These are phyloP conservation scores for Atrina japonica DNA, from an alignment of 2,888 invertebrate genomes.

Conservation along the genomic window DNA sequence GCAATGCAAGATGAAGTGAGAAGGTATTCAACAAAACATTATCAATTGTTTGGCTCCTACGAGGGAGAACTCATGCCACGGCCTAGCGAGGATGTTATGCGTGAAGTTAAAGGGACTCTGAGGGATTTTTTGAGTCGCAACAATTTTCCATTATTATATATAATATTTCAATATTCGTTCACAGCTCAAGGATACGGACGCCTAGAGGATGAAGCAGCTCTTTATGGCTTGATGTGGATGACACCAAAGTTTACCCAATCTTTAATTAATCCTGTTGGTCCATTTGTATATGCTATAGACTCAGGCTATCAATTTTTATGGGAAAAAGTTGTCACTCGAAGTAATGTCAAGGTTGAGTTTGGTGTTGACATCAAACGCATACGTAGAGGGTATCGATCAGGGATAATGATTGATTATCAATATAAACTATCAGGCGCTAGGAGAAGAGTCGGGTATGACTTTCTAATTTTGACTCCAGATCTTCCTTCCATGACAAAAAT, in stretches of 20 bases:
- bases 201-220: slow-evolving; percentile 8
- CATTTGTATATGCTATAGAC: not conserved
- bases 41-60: slow-evolving; percentile 22
- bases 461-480: slow-evolving; percentile 16
- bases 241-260: not conserved
- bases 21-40: slow-evolving; percentile 3
- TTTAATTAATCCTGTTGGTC: not conserved
- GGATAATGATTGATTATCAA: not conserved
- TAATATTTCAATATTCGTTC: not conserved
- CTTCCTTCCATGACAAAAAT: not conserved
- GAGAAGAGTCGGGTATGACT: not conserved
- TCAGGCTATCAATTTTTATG: not conserved
- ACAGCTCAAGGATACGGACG: slow-evolving; percentile 20
- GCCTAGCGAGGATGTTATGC: slow-evolving; percentile 1
- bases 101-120: slow-evolving; percentile 12
- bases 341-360: not conserved
- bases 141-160: not conserved
- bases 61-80: slow-evolving; percentile 14
- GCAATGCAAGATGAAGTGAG: not conserved
- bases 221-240: slow-evolving; percentile 27
- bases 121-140: slow-evolving; percentile 24
- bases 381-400: not conserved
- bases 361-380: not conserved
- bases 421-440: not conserved
- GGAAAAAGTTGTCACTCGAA: not conserved